Conservation (phyloP, 2,888 invertebrate genomes). For the Himalopsyche kuldschensis region DNA sequence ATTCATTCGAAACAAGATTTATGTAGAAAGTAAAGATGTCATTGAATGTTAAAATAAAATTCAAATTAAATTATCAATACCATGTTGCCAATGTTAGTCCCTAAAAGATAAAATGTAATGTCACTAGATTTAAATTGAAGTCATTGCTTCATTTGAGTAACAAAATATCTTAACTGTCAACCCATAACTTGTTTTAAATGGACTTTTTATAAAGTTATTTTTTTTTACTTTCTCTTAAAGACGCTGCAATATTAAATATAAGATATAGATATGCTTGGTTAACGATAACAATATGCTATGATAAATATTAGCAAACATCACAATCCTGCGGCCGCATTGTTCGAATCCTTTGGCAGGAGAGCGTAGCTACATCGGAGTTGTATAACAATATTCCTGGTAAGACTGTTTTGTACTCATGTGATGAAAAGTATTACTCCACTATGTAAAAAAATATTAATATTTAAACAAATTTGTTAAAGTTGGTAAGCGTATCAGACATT, state of each 20-base stretch:
- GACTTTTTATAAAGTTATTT: too few relatives aligned
- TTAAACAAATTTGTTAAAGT: conserved; percentile 1
- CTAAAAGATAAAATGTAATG: too few relatives aligned
- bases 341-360: background rate
- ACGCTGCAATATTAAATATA: too few relatives aligned
- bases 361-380: conserved; percentile 12
- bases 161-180: too few relatives aligned
- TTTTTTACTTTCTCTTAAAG: too few relatives aligned
- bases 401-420: conserved; percentile 39
- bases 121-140: too few relatives aligned
- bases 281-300: background rate
- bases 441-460: conserved; percentile 51
- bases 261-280: too few relatives aligned
- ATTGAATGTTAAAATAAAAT: too few relatives aligned
- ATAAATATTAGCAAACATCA: background rate
- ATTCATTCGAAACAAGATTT: background rate
- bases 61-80: too few relatives aligned
- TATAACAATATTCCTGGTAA: conserved; percentile 35
- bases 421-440: conserved; percentile 48
- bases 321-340: background rate
- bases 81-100: too few relatives aligned
- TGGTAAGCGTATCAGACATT: background rate
- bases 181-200: too few relatives aligned
- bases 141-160: too few relatives aligned
- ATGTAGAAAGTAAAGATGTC: background rate